These are phyloP conservation scores for Idaea biselata DNA, from an alignment of 2,888 invertebrate species.

Conservation along the genomic window DNA sequence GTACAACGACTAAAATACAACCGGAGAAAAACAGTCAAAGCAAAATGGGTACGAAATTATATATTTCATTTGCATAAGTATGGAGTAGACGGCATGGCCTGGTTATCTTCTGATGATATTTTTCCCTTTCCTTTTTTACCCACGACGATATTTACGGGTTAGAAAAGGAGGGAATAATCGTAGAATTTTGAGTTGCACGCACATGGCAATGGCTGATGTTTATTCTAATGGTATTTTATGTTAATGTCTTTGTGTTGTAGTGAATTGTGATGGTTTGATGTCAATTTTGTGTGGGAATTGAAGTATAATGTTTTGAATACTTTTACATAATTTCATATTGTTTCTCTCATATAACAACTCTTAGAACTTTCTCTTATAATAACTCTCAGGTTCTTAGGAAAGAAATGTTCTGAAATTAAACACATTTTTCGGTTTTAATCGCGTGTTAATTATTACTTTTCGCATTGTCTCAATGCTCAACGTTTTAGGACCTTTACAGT, in stretches of 20 bases:
- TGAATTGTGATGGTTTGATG: background rate
- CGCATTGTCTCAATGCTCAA: too few species aligned
- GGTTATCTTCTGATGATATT: slow-evolving; percentile 32
- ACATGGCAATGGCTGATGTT: slow-evolving; percentile 21
- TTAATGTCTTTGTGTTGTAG: slow-evolving; percentile 17
- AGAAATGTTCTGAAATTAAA: too few species aligned
- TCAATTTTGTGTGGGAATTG: background rate
- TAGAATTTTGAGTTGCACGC: slow-evolving; percentile 22
- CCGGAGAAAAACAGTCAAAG: slow-evolving; percentile 27
- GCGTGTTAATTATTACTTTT: too few species aligned
- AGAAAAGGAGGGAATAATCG: slow-evolving; percentile 13
- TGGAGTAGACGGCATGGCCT: slow-evolving; percentile 26
- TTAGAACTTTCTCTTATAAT: too few species aligned
- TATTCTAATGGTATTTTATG: slow-evolving; percentile 16
- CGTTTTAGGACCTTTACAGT: too few species aligned
- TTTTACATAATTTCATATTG: background rate
- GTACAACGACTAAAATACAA: slow-evolving; percentile 25
- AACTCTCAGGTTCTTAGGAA: too few species aligned
- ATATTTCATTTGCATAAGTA: slow-evolving; percentile 37
- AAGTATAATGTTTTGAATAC: background rate
- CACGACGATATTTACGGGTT: slow-evolving; percentile 12
- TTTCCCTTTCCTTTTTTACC: slow-evolving; percentile 23
- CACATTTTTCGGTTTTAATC: too few species aligned
- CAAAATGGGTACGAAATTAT: slow-evolving; percentile 35
- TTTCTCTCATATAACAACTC: background rate